A percentile compares a stretch with the other conserved stretches of the same genome.
Conservation (phyloP, 2,797 vertebrate species). For the Falco naumanni region DNA sequence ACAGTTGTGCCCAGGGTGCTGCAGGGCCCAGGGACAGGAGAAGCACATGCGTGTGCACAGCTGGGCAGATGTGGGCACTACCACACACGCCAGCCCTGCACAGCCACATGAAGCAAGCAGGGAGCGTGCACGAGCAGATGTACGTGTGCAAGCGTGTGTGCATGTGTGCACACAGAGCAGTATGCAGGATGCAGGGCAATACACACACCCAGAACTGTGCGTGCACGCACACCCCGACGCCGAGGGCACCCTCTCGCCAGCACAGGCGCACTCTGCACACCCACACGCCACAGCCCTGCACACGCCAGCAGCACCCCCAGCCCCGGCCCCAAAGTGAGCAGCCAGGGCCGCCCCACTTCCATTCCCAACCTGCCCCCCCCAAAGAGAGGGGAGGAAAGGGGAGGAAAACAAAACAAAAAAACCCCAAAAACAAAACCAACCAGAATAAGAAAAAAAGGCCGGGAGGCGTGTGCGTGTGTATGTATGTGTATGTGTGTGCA, state of each 20-base stretch:
- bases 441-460: neutral
- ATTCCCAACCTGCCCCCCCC: neutral
- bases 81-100: neutral
- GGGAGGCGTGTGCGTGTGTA: neutral
- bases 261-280: neutral
- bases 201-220: neutral
- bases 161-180: neutral
- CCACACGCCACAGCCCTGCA: neutral
- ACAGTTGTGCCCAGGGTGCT: neutral
- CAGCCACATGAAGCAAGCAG: neutral
- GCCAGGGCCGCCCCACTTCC: neutral
- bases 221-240: accelerated
- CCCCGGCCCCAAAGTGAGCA: neutral
- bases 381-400: no score
- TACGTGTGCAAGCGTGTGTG: no score
- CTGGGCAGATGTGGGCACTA: accelerated
- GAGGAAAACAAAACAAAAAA: neutral
- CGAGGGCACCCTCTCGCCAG: neutral
- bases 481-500: neutral
- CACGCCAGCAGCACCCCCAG: neutral
- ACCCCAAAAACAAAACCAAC: no score
- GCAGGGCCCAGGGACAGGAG: neutral
- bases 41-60: accelerated
- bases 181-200: no score
- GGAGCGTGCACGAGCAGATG: accelerated